phyloP scores from a whole-genome alignment of 1,140 invertebrate species.

The Thaumetopoea pityocampa region DNA sequence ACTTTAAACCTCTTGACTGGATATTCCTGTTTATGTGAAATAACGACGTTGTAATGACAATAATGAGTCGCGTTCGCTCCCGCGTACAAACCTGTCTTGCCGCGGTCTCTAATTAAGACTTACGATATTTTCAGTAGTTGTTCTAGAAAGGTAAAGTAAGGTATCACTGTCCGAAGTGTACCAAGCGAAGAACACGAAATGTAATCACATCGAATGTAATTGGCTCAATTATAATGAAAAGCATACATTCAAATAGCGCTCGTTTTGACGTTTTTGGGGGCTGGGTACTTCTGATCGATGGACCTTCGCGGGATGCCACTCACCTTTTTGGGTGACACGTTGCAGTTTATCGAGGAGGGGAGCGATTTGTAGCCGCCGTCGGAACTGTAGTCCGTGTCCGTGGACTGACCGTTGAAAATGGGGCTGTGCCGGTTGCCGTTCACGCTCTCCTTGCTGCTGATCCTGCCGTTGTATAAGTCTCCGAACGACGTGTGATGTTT shows the following conservation, averaged over 20 bases:
- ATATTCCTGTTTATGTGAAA: too few relatives aligned
- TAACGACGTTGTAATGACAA: too few relatives aligned
- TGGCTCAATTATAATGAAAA: conserved; percentile 5
- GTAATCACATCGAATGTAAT: conserved; percentile 3
- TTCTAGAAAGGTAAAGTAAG: too few relatives aligned
- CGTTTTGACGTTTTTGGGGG: conserved; percentile 58
- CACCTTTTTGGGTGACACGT: conserved; percentile 59
- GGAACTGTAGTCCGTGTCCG: conserved; percentile 71
- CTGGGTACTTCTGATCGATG: conserved; percentile 57
- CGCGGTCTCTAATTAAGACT: too few relatives aligned
- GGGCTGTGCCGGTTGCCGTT: conserved; percentile 63
- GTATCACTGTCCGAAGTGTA: neutral
- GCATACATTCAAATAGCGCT: conserved; percentile 45
- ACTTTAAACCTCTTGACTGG: too few relatives aligned
- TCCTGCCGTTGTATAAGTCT: conserved; percentile 62
- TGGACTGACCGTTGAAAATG: conserved; percentile 62
- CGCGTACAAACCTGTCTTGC: too few relatives aligned
- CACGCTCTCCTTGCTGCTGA: conserved; percentile 60
- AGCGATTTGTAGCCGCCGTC: conserved; percentile 73
- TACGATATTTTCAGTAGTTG: too few relatives aligned
- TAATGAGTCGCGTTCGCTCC: too few relatives aligned
- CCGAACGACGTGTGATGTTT: conserved; percentile 71
- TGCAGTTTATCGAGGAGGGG: conserved; percentile 69
- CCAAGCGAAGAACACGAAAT: conserved; percentile 2
- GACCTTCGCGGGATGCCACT: conserved; percentile 71